Conservation (phyloP, 2,113 vertebrate genomes). For the Neogobius melanostomus region DNA sequence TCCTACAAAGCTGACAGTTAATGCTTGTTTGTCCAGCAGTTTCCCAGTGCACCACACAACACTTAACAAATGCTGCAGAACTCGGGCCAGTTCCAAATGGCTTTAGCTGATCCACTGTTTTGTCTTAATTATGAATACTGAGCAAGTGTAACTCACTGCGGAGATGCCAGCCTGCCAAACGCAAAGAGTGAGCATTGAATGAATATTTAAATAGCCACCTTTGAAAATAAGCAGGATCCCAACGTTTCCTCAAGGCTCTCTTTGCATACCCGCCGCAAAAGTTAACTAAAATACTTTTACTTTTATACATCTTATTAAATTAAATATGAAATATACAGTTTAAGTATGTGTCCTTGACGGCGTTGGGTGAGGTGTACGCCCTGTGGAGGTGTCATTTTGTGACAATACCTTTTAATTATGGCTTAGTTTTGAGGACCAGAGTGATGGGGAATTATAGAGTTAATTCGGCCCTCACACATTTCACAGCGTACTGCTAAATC, state of each 20-base stretch:
- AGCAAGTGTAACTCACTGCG: constrained; percentile 1
- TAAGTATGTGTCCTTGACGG: too few relatives aligned
- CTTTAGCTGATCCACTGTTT: constrained; percentile 20
- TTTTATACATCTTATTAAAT: neutral
- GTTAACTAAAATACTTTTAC: constrained; percentile 4
- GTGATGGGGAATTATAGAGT: too few relatives aligned
- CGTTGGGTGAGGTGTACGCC: too few relatives aligned
- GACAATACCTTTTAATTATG: too few relatives aligned
- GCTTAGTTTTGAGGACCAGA: too few relatives aligned
- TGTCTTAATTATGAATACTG: constrained; percentile 27
- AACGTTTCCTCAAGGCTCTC: neutral
- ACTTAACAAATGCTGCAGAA: constrained; percentile 13
- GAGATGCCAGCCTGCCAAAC: constrained; percentile 15
- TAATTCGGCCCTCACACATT: too few relatives aligned
- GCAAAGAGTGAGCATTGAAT: constrained; percentile 9
- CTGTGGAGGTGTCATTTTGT: too few relatives aligned
- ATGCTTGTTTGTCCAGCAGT: constrained; percentile 24
- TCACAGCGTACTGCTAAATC: too few relatives aligned
- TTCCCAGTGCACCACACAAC: constrained; percentile 4
- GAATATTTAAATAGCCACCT: neutral
- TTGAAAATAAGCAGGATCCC: neutral
- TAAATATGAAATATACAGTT: too few relatives aligned
- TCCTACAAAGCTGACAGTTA: constrained; percentile 17
- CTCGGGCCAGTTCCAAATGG: constrained; percentile 23
- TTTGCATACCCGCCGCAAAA: constrained; percentile 19